phyloP scores from a whole-genome alignment of 2,797 vertebrate genomes.

The Squalus acanthias region DNA sequence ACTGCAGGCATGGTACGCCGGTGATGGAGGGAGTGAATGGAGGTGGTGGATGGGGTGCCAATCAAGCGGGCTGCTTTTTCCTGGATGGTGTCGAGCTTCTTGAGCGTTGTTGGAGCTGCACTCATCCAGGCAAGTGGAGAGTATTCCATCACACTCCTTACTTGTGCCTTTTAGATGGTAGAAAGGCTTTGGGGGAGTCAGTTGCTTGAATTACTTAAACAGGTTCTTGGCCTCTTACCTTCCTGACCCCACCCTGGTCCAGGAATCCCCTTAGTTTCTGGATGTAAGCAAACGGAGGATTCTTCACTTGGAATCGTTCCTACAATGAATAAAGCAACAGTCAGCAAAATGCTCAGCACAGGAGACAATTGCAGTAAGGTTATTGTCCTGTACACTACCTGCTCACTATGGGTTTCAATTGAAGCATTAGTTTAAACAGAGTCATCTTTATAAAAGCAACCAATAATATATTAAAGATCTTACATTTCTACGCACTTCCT shows the following conservation, averaged over 20 bases:
- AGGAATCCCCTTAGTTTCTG: constrained; percentile 80
- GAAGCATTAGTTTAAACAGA: not conserved
- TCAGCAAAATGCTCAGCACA: not conserved
- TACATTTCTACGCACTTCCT: not conserved
- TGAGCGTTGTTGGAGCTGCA: too few species aligned
- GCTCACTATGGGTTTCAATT: not conserved
- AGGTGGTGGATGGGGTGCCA: too few species aligned
- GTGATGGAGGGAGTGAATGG: too few species aligned
- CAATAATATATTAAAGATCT: not conserved
- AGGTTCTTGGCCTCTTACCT: constrained; percentile 59
- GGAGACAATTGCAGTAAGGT: not conserved
- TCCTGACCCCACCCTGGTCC: constrained; percentile 79
- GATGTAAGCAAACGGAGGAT: constrained; percentile 80
- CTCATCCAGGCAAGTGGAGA: too few species aligned
- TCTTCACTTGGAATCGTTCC: constrained; percentile 92
- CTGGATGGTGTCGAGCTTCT: too few species aligned
- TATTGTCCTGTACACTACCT: not conserved
- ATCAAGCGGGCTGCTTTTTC: too few species aligned
- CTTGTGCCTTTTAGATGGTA: too few species aligned
- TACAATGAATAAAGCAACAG: constrained; percentile 45
- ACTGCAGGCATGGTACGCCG: too few species aligned
- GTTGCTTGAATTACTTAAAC: not conserved
- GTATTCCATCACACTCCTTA: too few species aligned
- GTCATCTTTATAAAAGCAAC: not conserved
- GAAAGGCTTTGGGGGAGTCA: too few species aligned